Evolutionary conservation across 2,113 vertebrate species (phyloP), one percentile per base, ranked within the genome.

Genomic region (Melanerpes aurifrons): DNA sequence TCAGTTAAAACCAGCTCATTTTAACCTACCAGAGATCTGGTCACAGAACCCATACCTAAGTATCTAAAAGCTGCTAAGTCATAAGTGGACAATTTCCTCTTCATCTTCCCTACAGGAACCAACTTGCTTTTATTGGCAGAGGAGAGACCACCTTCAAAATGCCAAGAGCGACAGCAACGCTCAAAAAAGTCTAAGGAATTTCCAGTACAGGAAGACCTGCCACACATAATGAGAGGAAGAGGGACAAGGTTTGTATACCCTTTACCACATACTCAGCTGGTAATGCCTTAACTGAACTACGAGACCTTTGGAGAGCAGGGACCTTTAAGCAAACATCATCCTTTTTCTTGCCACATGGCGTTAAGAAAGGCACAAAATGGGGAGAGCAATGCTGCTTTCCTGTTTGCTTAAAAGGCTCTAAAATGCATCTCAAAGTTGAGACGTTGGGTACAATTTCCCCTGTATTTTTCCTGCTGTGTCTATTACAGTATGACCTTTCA

Each of bases 361-460:
- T 15, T 66, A 82, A 59, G 35, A 64, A 70, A 72, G 26, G 14
- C 54, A 92, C 14, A 94, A 59, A 69, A 64, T 0, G 0, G 5
- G 18, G 7, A 31, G 9, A 47, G 19, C 25, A 87, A 61, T 0
- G 0, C 21, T 0, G 0, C 24, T 74, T 67, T 40, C 70, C 62
- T 72, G 12, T 35, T 82, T 59, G 50, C 26, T 56, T 47, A 35
- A 37, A 87, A 73, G 28, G 40, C 2, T 73, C 17, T 48, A 69
- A 67, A 90, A 66, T 24, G 20, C 35, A 66, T 66, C 72, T 61
- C 4, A 2, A 91, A 82, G 54, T 21, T n/a, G 28, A 93, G 76
- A 28, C 2, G 1, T 10, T 87, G 72, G 58, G 16, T 62, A 61
- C 29, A 40, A 35, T 43, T 87, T 64, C 71, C 48, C 26, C 32